These are phyloP conservation scores for Saccostrea glomerata DNA, from an alignment of 1,140 invertebrate species.

Conservation along the genomic window DNA sequence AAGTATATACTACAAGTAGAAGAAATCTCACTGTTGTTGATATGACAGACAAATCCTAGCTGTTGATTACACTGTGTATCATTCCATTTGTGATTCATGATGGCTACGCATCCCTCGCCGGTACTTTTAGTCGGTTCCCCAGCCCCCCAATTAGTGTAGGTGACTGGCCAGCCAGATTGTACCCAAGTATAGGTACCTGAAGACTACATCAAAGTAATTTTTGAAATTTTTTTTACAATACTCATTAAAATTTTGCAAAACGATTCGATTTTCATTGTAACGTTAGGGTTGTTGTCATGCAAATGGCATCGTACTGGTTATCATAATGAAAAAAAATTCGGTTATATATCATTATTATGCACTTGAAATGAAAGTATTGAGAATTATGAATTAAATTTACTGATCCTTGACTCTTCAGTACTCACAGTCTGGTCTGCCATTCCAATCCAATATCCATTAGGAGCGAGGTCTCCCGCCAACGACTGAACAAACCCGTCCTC, in stretches of 20 bases:
- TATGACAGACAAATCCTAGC: slow-evolving; percentile 62
- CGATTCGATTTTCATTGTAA: neutral
- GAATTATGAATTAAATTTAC: neutral
- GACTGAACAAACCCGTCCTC: slow-evolving; percentile 56
- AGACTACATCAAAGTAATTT: neutral
- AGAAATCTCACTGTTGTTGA: slow-evolving; percentile 54
- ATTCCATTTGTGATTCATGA: slow-evolving; percentile 60
- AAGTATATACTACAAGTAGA: too few species aligned
- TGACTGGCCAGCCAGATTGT: slow-evolving; percentile 59
- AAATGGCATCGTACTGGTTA: neutral
- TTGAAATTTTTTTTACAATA: too few species aligned
- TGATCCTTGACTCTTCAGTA: neutral
- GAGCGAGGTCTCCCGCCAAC: neutral
- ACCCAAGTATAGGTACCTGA: slow-evolving; percentile 55
- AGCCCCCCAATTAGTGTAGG: slow-evolving; percentile 62
- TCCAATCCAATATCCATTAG: slow-evolving; percentile 43
- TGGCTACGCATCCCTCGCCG: slow-evolving; percentile 59
- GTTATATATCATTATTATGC: neutral
- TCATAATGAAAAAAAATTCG: neutral
- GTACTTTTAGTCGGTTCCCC: slow-evolving; percentile 57
- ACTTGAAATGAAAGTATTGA: neutral
- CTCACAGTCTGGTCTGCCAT: slow-evolving; percentile 21
- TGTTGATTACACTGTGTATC: slow-evolving; percentile 55
- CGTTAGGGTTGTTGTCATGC: neutral
- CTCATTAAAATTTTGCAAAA: too few species aligned